Conservation (phyloP, 2,797 vertebrate species). For the Myoxocephalus aenaeus region DNA sequence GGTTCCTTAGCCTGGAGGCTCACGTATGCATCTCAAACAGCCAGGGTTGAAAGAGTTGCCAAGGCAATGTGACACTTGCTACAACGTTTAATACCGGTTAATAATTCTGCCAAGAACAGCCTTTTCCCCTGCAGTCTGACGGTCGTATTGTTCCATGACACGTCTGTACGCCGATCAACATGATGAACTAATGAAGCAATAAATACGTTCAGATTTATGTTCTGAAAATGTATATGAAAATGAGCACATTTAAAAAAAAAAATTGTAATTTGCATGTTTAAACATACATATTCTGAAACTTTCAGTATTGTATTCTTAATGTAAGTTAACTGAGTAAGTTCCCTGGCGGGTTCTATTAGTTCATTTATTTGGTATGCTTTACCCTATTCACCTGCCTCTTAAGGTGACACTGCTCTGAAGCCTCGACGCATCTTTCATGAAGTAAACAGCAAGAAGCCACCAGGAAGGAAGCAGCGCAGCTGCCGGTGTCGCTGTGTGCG, state of each 20-base stretch:
- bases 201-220: not conserved
- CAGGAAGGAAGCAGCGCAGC: not conserved
- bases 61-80: too few species aligned
- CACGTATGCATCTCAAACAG: too few species aligned
- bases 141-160: too few species aligned
- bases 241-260: not conserved
- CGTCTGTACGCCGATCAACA: too few species aligned
- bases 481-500: conserved; percentile 37
- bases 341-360: not conserved
- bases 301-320: not conserved
- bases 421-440: not conserved
- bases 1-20: too few species aligned
- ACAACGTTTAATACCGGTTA: too few species aligned
- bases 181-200: too few species aligned
- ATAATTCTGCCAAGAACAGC: too few species aligned
- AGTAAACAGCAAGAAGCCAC: not conserved
- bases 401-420: not conserved
- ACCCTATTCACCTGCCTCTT: not conserved
- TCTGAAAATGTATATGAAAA: not conserved
- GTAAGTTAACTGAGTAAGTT: not conserved
- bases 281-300: not conserved
- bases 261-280: not conserved
- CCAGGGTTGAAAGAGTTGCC: too few species aligned
- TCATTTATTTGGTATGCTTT: too few species aligned
- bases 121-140: too few species aligned